Evolutionary conservation across 2,113 vertebrate species (phyloP).

Genomic region (Oophaga pumilio): DNA sequence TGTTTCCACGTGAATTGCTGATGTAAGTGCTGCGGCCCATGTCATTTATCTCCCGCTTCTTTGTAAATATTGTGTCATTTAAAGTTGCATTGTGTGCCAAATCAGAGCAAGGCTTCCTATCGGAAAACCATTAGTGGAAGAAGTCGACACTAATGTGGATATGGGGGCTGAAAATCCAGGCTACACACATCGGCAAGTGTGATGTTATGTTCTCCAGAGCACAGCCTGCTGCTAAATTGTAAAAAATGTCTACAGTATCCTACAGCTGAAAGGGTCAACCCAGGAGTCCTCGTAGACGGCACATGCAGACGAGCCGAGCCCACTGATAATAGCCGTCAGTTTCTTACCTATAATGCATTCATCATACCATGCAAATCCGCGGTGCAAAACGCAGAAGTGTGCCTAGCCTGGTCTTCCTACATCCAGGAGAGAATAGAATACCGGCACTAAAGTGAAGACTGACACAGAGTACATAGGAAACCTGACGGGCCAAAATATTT

Average conservation of each 20-base stretch:
- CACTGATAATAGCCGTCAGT: neutral
- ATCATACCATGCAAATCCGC: neutral
- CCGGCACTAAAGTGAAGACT: neutral
- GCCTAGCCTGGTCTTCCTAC: neutral
- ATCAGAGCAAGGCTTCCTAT: slow-evolving; percentile 4
- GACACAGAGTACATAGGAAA: neutral
- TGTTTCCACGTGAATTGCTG: slow-evolving; percentile 3
- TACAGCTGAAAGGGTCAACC: neutral
- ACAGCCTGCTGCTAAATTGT: neutral
- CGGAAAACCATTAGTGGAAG: slow-evolving; percentile 36
- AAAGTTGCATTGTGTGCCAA: slow-evolving; percentile 36
- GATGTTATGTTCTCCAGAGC: neutral
- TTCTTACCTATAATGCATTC: neutral
- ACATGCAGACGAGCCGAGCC: neutral
- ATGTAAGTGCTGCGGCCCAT: slow-evolving; percentile 24
- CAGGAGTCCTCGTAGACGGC: neutral
- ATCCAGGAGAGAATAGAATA: neutral
- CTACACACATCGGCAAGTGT: neutral
- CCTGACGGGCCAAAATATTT: too few species aligned
- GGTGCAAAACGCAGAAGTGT: neutral
- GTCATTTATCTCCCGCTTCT: slow-evolving; percentile 39
- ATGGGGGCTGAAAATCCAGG: neutral
- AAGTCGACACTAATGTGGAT: slow-evolving; percentile 49
- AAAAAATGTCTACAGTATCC: neutral
- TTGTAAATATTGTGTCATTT: slow-evolving; percentile 49